These are phyloP conservation scores for Neoarius graeffei DNA, from an alignment of 2,113 vertebrate genomes.

Conservation along the genomic window DNA sequence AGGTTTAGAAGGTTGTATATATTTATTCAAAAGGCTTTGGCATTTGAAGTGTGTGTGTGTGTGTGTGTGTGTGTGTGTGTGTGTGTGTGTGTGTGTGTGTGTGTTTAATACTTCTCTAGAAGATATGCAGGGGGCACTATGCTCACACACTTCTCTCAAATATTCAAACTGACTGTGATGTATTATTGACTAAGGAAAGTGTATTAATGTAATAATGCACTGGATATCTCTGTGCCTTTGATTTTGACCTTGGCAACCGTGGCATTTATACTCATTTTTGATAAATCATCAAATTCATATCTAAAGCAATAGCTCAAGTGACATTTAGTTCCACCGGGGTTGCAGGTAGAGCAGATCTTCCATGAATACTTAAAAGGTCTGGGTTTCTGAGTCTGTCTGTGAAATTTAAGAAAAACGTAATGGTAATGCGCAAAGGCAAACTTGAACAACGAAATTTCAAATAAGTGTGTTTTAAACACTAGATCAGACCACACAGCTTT, in stretches of 20 bases:
- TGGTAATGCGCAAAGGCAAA: not conserved
- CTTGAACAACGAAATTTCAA: not conserved
- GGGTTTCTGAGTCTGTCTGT: not conserved
- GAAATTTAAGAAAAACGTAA: not conserved
- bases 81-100: not conserved
- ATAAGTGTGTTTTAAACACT: not conserved
- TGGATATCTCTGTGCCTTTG: conserved; percentile 33
- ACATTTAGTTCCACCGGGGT: conserved; percentile 40
- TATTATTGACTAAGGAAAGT: conserved; percentile 34
- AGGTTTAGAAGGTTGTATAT: not conserved
- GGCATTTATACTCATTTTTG: conserved; percentile 45
- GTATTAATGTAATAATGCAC: conserved; percentile 36
- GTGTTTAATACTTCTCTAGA: conserved; percentile 34
- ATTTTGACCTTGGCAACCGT: conserved; percentile 43
- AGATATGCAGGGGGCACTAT: conserved; percentile 63
- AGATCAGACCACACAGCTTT: conserved; percentile 67
- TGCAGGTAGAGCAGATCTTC: conserved; percentile 22
- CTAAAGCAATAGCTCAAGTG: conserved; percentile 41
- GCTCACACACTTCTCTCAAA: conserved; percentile 50
- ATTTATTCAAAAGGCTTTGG: not conserved
- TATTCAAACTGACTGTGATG: conserved; percentile 21
- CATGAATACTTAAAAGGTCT: conserved; percentile 16
- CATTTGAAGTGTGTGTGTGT: conserved; percentile 22
- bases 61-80: not conserved
- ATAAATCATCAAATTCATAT: conserved; percentile 44